Evolutionary conservation across 2,888 invertebrate species (phyloP).

Genomic region (Mimumesa dahlbomi): DNA sequence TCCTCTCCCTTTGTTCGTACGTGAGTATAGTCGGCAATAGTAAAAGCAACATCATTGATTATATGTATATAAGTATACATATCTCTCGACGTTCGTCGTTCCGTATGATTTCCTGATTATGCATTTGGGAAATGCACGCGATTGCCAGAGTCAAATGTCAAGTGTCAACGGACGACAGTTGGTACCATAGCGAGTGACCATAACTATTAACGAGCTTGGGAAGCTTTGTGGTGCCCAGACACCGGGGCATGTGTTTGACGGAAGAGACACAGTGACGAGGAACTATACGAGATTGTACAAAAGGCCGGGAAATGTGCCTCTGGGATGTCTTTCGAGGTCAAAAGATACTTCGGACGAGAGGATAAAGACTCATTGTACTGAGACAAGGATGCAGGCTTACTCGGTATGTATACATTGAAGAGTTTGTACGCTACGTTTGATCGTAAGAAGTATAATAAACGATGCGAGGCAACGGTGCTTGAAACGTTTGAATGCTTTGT

Average conservation of each 20-base stretch:
- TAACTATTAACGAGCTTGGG: conserved; percentile 30
- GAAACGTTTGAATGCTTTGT: not conserved
- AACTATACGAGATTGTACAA: conserved; percentile 6
- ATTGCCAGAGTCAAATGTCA: conserved; percentile 32
- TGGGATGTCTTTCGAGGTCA: conserved; percentile 3
- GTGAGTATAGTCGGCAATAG: too few species aligned
- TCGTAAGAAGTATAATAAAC: not conserved
- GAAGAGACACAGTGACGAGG: conserved; percentile 33
- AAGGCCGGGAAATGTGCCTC: conserved; percentile 4
- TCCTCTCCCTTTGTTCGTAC: not conserved
- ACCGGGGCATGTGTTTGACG: conserved; percentile 49
- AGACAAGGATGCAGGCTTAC: too few species aligned
- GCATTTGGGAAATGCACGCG: conserved; percentile 1
- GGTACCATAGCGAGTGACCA: conserved; percentile 14
- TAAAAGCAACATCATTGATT: conserved; percentile 24
- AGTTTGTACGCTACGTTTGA: not conserved
- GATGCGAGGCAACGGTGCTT: not conserved
- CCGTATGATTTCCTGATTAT: conserved; percentile 2
- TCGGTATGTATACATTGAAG: too few species aligned
- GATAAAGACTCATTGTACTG: too few species aligned
- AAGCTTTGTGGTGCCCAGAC: conserved; percentile 1
- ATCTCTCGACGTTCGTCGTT: not conserved
- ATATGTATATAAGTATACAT: too few species aligned
- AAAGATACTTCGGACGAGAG: not conserved
- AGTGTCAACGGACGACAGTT: conserved; percentile 35